Base-by-base conservation (phyloP, 2,113 vertebrate genomes). In the Nanger granti region DNA sequence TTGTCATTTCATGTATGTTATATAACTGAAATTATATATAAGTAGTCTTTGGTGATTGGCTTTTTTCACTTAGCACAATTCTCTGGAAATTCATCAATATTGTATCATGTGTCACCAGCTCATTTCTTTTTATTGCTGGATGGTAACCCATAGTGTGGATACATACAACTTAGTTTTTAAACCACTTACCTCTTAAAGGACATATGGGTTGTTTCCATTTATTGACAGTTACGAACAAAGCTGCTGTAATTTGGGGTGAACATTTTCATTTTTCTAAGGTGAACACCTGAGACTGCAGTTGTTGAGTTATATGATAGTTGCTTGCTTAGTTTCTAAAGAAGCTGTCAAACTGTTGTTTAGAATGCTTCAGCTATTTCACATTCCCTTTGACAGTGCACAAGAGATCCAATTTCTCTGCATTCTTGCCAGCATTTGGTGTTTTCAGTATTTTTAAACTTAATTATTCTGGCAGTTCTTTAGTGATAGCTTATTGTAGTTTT, bases 261-360 rank as follows among this genome's bases (percentile, higher is more conserved):
- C 29, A 11, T 91, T 93, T 93, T 91, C 8, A 89, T 62, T 95
- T 94, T 89, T 89, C 47, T 86, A 82, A 34, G 41, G 60, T 92
- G 34, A 87, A 55, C 31, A 91, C 1, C 34, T 3, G 8, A 31
- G 64, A 86, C 24, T 18, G 20, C 8, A 62, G 5, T 95, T 93
- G 31, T 7, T 93, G 41, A 15, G 20, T 89, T 2, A 31, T 14
- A 69, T 86, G 34, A n/a, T 60, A 95, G 31, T 62, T 86, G 57
- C 52, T 73, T 95, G n/a, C 60, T 94, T 95, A 64, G 41, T 54
- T 94, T 94, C 85, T 66, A 17, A 90, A 69, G 29, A 52, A 94
- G 86, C 11, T 60, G 13, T 69, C 76, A 79, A 54, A 69, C 5
- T 93, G 22, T 87, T 91, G 76, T 84, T 31, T 54, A 76, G 44